These are phyloP conservation scores for Chiloscyllium plagiosum DNA, from an alignment of 2,113 vertebrate genomes.

Conservation along the genomic window DNA sequence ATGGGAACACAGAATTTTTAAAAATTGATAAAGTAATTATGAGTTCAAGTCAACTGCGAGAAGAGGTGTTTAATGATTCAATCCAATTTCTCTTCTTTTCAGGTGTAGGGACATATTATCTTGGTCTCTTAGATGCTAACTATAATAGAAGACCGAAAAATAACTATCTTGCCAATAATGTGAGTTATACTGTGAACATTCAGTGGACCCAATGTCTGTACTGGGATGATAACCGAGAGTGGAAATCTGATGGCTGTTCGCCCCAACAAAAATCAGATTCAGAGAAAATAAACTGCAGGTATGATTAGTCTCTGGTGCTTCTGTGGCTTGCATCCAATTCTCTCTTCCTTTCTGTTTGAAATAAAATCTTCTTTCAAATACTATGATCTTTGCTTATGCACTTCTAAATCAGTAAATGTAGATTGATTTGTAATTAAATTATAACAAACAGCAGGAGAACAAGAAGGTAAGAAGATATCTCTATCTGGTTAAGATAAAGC, in stretches of 20 bases:
- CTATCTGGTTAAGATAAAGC: not conserved
- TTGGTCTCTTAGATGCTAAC: slow-evolving; percentile 63
- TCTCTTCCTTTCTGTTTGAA: not conserved
- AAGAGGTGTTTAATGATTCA: not conserved
- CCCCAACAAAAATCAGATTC: slow-evolving; percentile 46
- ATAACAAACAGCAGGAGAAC: not conserved
- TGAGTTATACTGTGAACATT: slow-evolving; percentile 60
- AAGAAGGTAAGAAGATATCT: not conserved
- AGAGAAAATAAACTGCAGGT: slow-evolving; percentile 68
- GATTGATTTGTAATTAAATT: not conserved
- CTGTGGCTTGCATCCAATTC: not conserved
- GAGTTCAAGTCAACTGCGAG: not conserved
- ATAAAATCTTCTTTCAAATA: not conserved
- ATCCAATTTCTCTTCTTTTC: not conserved
- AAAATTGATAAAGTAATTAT: not conserved
- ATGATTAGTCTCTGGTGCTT: not conserved
- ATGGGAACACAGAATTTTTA: not conserved
- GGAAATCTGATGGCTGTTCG: slow-evolving; percentile 51
- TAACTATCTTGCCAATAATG: slow-evolving; percentile 45
- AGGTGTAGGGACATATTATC: slow-evolving; percentile 50
- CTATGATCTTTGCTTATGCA: not conserved
- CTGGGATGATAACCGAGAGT: slow-evolving; percentile 56
- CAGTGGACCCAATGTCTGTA: slow-evolving; percentile 59
- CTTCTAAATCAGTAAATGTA: not conserved
- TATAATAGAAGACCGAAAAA: slow-evolving; percentile 51